Base-by-base conservation (phyloP, 2,888 invertebrate genomes). In the Rhopalosiphum nymphaeae region DNA sequence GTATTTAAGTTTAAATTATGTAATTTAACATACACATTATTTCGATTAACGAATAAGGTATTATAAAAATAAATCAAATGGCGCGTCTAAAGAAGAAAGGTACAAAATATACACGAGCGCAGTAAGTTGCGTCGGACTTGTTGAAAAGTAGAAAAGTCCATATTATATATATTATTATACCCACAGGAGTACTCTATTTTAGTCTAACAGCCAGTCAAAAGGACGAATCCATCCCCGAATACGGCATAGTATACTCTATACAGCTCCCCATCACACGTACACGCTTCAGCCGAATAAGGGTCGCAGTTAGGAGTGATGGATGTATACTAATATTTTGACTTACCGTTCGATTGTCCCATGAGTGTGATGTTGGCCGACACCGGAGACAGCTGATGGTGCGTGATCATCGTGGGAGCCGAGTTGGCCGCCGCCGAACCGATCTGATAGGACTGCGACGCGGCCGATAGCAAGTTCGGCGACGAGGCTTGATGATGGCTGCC, bases 391-490 rank as follows among this genome's bases (percentile, higher is more conserved):
- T 95, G 95, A 94, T 95, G 95, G 49, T 94, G 90, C 36, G 95
- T 95, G n/a, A 95, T 91, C 95, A 95, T 95, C 21, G 95, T 94
- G 25, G 95, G 95, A 3, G 95, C 95, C 57, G 95, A 95, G 92
- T 95, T 95, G 36, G 95, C 95, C 88, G 95, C 95, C 21, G 95
- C 95, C 78, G 84, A 94, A 89, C 87, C 94, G 85, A 93, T 95
- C 91, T 89, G 93, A 92, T 61, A 94, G 89, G 49, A 84, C 88
- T 91, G 94, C 4, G 89, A 94, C 21, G 91, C 94, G 89, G 95
- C 94, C 11, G 95, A 95, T 61, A 95, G 88, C 44, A 95, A 94
- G 44, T 95, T 95, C 1, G 95, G 95, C 67, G 94, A 91, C 49
- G 94, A 49, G 46, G 94, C 94, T n/a, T 94, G 94, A n/a, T 94